Evolutionary conservation across 2,888 invertebrate genomes (phyloP).

Genomic region (Thecocarcelia acutangulata): DNA sequence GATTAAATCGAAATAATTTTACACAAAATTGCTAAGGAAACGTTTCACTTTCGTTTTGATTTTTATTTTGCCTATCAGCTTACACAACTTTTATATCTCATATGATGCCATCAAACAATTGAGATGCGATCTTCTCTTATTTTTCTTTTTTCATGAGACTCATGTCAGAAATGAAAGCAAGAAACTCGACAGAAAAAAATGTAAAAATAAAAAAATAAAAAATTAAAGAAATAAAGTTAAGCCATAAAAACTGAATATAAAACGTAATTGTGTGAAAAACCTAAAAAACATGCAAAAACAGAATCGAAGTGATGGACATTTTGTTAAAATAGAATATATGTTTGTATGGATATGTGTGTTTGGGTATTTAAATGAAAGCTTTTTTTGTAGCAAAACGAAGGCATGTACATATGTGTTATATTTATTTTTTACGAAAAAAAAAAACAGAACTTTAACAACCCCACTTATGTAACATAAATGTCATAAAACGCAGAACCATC

Average conservation of each 20-base stretch:
- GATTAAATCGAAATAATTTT: too few species aligned
- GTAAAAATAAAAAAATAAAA: slow-evolving; percentile 1
- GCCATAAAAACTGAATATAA: slow-evolving; percentile 62
- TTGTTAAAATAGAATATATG: slow-evolving; percentile 10
- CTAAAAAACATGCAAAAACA: slow-evolving; percentile 1
- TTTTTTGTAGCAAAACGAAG: too few species aligned
- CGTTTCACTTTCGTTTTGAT: background rate
- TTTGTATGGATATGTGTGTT: too few species aligned
- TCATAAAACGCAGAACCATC: slow-evolving; percentile 48
- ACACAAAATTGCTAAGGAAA: background rate
- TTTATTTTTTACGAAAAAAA: background rate
- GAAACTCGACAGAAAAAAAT: background rate
- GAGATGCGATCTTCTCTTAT: slow-evolving; percentile 11
- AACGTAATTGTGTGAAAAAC: slow-evolving; percentile 63
- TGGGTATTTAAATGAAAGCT: too few species aligned
- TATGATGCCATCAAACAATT: slow-evolving; percentile 15
- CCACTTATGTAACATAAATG: slow-evolving; percentile 33
- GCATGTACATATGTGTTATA: too few species aligned
- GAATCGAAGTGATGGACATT: slow-evolving; percentile 31
- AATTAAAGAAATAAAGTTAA: slow-evolving; percentile 52
- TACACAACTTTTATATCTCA: background rate
- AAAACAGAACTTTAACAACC: background rate
- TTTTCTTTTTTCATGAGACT: background rate
- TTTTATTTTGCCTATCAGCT: background rate
- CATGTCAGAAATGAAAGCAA: slow-evolving; percentile 5